phyloP scores from a whole-genome alignment of 2,888 invertebrate species.

The Rhyacophila evoluta region DNA sequence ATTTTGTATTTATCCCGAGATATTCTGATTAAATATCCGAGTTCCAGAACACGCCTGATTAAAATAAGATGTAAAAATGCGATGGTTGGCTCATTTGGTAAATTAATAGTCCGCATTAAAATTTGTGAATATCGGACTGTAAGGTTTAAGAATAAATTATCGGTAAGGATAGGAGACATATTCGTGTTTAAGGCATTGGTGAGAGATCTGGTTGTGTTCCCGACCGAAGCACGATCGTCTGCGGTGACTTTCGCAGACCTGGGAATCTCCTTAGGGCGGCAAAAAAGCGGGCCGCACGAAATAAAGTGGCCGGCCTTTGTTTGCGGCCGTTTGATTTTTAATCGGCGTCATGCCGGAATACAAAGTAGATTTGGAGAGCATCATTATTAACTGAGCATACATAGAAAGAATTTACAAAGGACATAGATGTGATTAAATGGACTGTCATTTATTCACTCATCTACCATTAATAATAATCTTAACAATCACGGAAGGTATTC shows the following conservation, averaged over 20 bases:
- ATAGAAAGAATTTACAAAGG: background rate
- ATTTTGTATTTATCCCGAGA: too few species aligned
- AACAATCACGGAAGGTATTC: too few species aligned
- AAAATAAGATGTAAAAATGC: too few species aligned
- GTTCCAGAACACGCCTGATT: too few species aligned
- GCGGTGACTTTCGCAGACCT: constrained; percentile 2
- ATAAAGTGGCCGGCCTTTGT: constrained; percentile 41
- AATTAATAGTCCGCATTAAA: too few species aligned
- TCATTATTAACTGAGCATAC: constrained; percentile 17
- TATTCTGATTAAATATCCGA: too few species aligned
- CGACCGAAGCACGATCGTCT: background rate
- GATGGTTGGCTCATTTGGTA: too few species aligned
- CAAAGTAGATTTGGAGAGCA: constrained; percentile 49
- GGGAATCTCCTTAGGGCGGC: constrained; percentile 32
- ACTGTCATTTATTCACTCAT: too few species aligned
- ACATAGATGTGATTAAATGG: too few species aligned
- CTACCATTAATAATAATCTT: too few species aligned
- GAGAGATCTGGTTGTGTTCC: background rate
- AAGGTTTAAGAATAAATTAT: too few species aligned
- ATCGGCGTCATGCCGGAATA: constrained; percentile 50
- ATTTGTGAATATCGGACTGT: too few species aligned
- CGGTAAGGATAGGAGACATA: background rate
- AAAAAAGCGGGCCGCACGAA: constrained; percentile 42
- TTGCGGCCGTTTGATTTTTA: constrained; percentile 47
- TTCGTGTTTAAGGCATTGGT: background rate